Conservation (phyloP, 2,888 invertebrate species). For the Calliopum simillimum region DNA sequence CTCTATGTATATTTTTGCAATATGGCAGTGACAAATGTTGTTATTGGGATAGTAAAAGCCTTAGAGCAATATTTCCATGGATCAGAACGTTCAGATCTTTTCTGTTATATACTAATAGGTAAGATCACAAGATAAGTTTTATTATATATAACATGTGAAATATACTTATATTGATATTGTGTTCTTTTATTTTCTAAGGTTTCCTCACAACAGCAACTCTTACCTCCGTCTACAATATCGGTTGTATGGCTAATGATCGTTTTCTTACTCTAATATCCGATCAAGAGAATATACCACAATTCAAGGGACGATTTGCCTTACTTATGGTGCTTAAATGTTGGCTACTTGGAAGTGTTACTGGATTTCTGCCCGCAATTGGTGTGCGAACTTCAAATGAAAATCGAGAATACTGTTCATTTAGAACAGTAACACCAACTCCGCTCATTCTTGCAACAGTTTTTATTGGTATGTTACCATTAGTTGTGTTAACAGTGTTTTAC, state of each 20-base stretch:
- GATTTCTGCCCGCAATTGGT: conserved; percentile 73
- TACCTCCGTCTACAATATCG: conserved; percentile 75
- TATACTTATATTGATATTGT: no score
- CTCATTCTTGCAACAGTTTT: conserved; percentile 71
- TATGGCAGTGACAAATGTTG: conserved; percentile 74
- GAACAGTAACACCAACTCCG: conserved; percentile 70
- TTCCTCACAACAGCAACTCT: conserved; percentile 74
- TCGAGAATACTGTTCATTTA: conserved; percentile 72
- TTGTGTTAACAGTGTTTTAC: conserved; percentile 69
- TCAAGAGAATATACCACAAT: conserved; percentile 54
- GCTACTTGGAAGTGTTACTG: conserved; percentile 71
- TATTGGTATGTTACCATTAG: conserved; percentile 70
- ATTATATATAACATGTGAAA: no score
- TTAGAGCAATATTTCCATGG: no score
- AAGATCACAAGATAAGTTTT: not conserved
- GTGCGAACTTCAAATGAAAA: conserved; percentile 70
- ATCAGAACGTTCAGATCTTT: conserved; percentile 61
- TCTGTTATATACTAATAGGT: conserved; percentile 68
- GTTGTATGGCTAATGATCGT: conserved; percentile 74
- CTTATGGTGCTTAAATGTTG: conserved; percentile 71
- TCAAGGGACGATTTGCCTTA: conserved; percentile 67
- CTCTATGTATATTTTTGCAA: conserved; percentile 76
- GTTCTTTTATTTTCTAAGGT: conserved; percentile 63
- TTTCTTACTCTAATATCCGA: conserved; percentile 76
- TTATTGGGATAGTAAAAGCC: conserved; percentile 73